Evolutionary conservation across 2,888 invertebrate species (phyloP).

Genomic region (Coelinius sp.): DNA sequence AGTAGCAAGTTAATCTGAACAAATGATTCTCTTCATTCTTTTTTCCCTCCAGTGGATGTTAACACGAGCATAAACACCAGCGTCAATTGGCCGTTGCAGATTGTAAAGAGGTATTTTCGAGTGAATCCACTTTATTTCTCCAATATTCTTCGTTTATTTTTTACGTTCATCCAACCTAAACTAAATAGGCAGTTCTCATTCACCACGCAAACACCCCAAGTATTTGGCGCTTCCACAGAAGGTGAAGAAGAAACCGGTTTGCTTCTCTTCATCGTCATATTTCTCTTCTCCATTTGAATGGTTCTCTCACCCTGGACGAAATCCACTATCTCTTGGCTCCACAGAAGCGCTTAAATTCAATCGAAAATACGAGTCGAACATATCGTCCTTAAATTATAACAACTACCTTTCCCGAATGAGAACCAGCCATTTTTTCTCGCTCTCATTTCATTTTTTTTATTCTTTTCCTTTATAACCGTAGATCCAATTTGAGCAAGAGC

Average conservation of each 20-base stretch:
- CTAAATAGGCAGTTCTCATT: conserved; percentile 7
- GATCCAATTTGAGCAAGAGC: conserved; percentile 23
- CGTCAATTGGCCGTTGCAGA: conserved; percentile 11
- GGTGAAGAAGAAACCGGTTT: not conserved
- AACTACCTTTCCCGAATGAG: not conserved
- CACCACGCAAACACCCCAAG: conserved; percentile 14
- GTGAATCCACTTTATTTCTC: conserved; percentile 19
- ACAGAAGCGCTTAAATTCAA: conserved; percentile 2
- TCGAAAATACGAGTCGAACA: not conserved
- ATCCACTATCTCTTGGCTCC: not conserved
- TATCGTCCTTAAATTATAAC: conserved; percentile 11
- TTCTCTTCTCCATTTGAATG: conserved; percentile 17
- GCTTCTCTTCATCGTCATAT: not conserved
- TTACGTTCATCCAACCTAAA: not conserved
- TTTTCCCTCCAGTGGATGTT: not conserved
- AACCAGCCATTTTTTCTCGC: not conserved
- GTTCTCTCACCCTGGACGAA: not conserved
- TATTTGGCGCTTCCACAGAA: not conserved
- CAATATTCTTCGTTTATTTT: not conserved
- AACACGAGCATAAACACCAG: not conserved
- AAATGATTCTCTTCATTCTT: not conserved
- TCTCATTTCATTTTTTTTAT: not conserved
- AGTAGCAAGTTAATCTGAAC: not conserved
- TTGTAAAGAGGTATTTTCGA: conserved; percentile 13
- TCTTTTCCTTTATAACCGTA: not conserved